These are phyloP conservation scores for Xiphophorus hellerii DNA, from an alignment of 2,113 vertebrate genomes.

Conservation along the genomic window DNA sequence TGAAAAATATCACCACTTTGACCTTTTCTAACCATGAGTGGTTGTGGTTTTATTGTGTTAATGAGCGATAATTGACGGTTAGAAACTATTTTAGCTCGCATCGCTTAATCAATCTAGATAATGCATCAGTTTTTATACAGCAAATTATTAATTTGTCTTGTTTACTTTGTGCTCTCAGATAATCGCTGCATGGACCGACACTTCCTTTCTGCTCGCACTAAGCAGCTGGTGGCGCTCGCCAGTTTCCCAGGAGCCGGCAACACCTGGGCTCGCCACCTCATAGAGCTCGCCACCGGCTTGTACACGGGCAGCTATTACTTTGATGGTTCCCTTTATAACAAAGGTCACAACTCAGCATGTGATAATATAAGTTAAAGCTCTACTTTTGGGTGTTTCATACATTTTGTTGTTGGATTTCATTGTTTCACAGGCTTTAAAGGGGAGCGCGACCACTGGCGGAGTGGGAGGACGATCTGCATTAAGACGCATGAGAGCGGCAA, in stretches of 20 bases:
- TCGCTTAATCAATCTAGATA: background rate
- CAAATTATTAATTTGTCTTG: conserved; percentile 4
- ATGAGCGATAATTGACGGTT: background rate
- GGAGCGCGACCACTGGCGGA: conserved; percentile 95
- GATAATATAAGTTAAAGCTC: background rate
- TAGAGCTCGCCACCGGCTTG: conserved; percentile 94
- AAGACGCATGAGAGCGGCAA: conserved; percentile 96
- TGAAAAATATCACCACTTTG: conserved; percentile 3
- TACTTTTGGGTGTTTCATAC: background rate
- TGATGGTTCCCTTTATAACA: conserved; percentile 97
- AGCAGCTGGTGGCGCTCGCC: conserved; percentile 89
- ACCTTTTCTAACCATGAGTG: background rate
- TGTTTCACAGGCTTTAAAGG: conserved; percentile 91
- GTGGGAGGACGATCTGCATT: conserved; percentile 92
- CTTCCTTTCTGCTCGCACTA: conserved; percentile 88
- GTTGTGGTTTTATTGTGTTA: background rate
- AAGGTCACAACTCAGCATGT: conserved; percentile 80
- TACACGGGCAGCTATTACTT: conserved; percentile 99
- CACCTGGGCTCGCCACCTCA: conserved; percentile 96
- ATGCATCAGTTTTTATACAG: background rate
- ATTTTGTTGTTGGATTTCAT: background rate
- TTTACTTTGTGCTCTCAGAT: conserved; percentile 77
- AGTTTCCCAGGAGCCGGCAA: conserved; percentile 98
- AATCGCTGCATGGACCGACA: conserved; percentile 96
- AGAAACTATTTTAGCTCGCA: conserved; percentile 11